These are phyloP conservation scores for Drosophila hamatofila DNA, from an alignment of 2,888 invertebrate genomes.

Conservation along the genomic window DNA sequence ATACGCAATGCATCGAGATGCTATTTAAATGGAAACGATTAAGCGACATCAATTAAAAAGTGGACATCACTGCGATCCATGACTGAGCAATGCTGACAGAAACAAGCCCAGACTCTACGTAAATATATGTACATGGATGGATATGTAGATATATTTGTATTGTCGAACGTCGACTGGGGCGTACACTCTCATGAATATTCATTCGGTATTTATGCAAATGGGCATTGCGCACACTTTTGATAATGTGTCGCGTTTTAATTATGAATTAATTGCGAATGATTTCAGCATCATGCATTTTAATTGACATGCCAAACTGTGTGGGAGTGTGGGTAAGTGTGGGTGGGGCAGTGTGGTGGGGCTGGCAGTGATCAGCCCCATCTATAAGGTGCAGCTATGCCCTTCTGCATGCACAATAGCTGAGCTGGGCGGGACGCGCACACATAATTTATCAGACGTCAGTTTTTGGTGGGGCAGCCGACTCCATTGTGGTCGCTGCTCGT, in stretches of 20 bases:
- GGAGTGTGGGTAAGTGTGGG: conserved; percentile 20
- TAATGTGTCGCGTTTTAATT: conserved; percentile 80
- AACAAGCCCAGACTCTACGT: conserved; percentile 4
- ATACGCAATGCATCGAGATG: conserved; percentile 21
- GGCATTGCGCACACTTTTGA: conserved; percentile 64
- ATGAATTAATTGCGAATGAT: conserved; percentile 81
- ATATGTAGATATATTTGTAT: neutral
- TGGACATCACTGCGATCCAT: conserved; percentile 7
- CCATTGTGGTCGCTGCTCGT: conserved; percentile 72
- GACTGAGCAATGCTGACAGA: conserved; percentile 32
- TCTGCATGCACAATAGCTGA: conserved; percentile 8
- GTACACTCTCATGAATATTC: conserved; percentile 70
- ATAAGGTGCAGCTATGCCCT: conserved; percentile 44
- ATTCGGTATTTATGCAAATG: conserved; percentile 76
- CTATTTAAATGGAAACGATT: conserved; percentile 35
- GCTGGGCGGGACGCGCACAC: conserved; percentile 27
- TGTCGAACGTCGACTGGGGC: conserved; percentile 8
- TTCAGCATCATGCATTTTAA: conserved; percentile 81
- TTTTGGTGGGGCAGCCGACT: conserved; percentile 7
- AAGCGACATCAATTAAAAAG: conserved; percentile 46
- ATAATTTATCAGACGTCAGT: conserved; percentile 68
- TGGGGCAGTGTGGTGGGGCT: conserved; percentile 3
- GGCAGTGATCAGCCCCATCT: conserved; percentile 33
- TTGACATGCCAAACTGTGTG: conserved; percentile 68
- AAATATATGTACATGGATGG: neutral